Percentiles rank a stretch among this genome's conserved stretches.
phyloP scores from a whole-genome alignment of 2,888 invertebrate genomes.

The Ectemnius continuus region DNA sequence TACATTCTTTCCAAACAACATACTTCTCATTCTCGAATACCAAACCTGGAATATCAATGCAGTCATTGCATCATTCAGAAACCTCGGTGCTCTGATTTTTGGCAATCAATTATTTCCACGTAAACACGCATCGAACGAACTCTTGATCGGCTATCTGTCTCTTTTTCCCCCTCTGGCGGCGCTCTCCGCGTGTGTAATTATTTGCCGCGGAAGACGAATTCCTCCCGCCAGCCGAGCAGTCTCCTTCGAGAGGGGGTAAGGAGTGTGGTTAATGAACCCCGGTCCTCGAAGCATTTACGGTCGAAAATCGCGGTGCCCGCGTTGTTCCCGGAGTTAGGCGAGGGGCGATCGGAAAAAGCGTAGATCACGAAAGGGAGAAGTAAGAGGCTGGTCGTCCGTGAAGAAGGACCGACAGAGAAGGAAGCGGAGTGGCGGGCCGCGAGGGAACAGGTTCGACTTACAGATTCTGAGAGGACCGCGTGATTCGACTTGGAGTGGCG shows the following conservation, averaged over 20 bases:
- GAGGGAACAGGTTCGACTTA: conserved; percentile 57
- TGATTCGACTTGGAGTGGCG: conserved; percentile 61
- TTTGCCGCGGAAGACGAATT: too few relatives aligned
- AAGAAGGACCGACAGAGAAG: conserved; percentile 28
- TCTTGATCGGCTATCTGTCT: background rate
- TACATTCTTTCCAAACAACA: too few relatives aligned
- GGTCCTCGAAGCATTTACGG: background rate
- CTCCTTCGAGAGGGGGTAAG: background rate
- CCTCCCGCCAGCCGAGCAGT: background rate
- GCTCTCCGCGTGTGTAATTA: background rate
- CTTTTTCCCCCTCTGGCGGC: background rate
- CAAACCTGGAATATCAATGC: too few relatives aligned
- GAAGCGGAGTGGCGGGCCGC: conserved; percentile 21
- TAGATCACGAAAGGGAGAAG: background rate
- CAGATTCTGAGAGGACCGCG: conserved; percentile 63
- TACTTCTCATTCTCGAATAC: too few relatives aligned
- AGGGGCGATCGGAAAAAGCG: conserved; percentile 12
- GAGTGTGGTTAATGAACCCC: conserved; percentile 4
- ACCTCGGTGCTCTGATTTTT: too few relatives aligned
- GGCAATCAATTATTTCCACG: too few relatives aligned
- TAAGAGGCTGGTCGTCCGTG: background rate
- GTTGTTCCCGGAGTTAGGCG: conserved; percentile 4
- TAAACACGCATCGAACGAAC: background rate
- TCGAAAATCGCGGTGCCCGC: background rate
- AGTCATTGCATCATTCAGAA: too few relatives aligned